These are phyloP conservation scores for Cryptophagus acutangulus DNA, from an alignment of 2,888 invertebrate species.

Conservation along the genomic window DNA sequence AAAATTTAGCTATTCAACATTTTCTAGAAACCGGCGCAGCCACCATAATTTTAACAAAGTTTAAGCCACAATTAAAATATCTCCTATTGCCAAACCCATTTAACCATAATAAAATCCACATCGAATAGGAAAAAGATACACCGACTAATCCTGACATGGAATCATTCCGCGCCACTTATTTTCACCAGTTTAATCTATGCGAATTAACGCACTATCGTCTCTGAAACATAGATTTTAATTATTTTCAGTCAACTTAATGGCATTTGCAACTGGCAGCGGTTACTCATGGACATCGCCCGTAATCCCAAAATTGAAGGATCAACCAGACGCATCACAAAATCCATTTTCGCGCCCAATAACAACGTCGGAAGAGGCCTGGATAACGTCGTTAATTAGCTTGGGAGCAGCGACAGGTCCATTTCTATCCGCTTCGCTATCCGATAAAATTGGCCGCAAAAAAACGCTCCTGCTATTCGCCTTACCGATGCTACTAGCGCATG, in stretches of 20 bases:
- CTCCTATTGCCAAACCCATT: too few species aligned
- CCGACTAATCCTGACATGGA: too few species aligned
- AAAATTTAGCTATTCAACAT: too few species aligned
- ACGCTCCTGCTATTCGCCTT: conserved; percentile 57
- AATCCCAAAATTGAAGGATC: conserved; percentile 14
- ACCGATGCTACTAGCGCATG: conserved; percentile 55
- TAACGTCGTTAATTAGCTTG: conserved; percentile 21
- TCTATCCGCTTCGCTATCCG: conserved; percentile 16
- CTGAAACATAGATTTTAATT: too few species aligned
- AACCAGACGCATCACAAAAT: conserved; percentile 11
- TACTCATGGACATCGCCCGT: conserved; percentile 21
- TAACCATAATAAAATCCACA: too few species aligned
- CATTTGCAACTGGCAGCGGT: conserved; percentile 13
- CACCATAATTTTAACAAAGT: too few species aligned
- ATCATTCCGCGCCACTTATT: too few species aligned
- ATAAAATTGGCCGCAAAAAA: conserved; percentile 56
- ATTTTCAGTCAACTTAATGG: conserved; percentile 17
- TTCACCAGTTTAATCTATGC: too few species aligned
- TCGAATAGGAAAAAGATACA: too few species aligned
- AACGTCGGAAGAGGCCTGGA: conserved; percentile 21
- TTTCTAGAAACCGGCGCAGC: too few species aligned
- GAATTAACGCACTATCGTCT: too few species aligned
- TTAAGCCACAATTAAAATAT: too few species aligned
- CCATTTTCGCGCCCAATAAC: conserved; percentile 15
- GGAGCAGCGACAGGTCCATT: conserved; percentile 23